A percentile compares a stretch with the other conserved stretches of the same genome.
Evolutionary conservation across 2,888 invertebrate genomes (phyloP).

Genomic region (Atherix ibis): DNA sequence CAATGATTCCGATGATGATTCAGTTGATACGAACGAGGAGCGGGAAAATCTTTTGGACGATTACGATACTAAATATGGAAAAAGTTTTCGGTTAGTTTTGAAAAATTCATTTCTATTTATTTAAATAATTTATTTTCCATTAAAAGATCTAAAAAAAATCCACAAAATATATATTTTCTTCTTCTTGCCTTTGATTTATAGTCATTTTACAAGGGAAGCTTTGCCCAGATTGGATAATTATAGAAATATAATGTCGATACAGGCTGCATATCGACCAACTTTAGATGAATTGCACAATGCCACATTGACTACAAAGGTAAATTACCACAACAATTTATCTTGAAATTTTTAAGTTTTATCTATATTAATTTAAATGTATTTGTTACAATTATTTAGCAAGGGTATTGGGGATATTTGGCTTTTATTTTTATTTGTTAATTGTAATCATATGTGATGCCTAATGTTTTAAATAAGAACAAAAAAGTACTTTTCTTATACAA

Average conservation of each 20-base stretch:
- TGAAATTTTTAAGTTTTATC: too few species aligned
- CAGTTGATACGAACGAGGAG: conserved; percentile 33
- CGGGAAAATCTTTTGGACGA: conserved; percentile 34
- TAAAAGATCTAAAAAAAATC: too few species aligned
- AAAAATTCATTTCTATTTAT: conserved; percentile 1
- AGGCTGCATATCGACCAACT: conserved; percentile 73
- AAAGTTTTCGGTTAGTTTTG: conserved; percentile 53
- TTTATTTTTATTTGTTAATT: too few species aligned
- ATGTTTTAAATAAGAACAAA: too few species aligned
- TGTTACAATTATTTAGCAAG: too few species aligned
- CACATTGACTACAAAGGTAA: conserved; percentile 62
- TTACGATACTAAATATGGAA: conserved; percentile 55
- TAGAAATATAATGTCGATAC: conserved; percentile 74
- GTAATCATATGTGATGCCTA: too few species aligned
- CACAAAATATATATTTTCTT: too few species aligned
- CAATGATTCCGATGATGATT: conserved; percentile 25
- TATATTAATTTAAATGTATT: too few species aligned
- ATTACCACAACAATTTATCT: conserved; percentile 17
- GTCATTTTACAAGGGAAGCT: conserved; percentile 76
- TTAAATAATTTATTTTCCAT: neutral
- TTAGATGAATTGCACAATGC: conserved; percentile 79
- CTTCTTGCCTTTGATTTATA: conserved; percentile 19
- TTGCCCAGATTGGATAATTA: conserved; percentile 78
- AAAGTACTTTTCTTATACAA: too few species aligned
- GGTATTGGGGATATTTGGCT: too few species aligned